A percentile compares a stretch with the other conserved stretches of the same genome.
phyloP scores from a whole-genome alignment of 2,113 vertebrate genomes.

The Hypocryptadius cinnamomeus region DNA sequence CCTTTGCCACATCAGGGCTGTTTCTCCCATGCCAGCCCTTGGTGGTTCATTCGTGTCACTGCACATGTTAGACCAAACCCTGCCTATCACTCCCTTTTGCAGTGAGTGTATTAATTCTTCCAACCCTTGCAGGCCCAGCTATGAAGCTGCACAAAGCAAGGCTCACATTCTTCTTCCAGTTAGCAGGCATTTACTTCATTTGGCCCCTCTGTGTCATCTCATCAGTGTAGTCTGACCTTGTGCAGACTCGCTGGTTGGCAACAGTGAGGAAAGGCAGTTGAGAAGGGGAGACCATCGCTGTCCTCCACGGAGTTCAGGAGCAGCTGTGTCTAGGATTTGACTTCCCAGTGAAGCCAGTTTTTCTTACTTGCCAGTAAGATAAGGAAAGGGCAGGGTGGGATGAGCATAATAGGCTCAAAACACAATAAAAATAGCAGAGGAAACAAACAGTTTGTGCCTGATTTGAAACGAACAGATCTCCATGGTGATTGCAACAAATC shows the following conservation, averaged over 20 bases:
- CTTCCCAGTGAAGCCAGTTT: background rate
- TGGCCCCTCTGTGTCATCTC: background rate
- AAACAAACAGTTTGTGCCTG: conserved; percentile 38
- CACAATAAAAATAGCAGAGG: conserved; percentile 35
- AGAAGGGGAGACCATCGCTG: rapidly evolving
- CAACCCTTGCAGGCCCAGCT: background rate
- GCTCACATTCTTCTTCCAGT: background rate
- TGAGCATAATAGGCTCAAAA: background rate
- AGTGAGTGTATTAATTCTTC: background rate
- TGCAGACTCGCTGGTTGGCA: background rate
- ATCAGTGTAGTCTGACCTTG: background rate
- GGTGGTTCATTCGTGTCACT: background rate
- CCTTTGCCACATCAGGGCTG: rapidly evolving
- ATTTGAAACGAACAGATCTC: conserved; percentile 35
- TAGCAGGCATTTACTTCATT: background rate
- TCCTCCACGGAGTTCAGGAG: background rate
- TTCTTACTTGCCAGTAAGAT: background rate
- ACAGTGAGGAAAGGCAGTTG: background rate
- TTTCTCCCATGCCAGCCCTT: background rate
- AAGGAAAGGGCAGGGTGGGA: background rate
- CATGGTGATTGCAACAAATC: conserved; percentile 34
- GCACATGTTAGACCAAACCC: rapidly evolving
- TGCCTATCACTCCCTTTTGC: background rate
- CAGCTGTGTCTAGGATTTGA: background rate
- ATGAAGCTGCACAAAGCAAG: background rate